These are phyloP conservation scores for Pteronotus mesoamericanus DNA, from an alignment of 2,797 vertebrate species.

Conservation along the genomic window DNA sequence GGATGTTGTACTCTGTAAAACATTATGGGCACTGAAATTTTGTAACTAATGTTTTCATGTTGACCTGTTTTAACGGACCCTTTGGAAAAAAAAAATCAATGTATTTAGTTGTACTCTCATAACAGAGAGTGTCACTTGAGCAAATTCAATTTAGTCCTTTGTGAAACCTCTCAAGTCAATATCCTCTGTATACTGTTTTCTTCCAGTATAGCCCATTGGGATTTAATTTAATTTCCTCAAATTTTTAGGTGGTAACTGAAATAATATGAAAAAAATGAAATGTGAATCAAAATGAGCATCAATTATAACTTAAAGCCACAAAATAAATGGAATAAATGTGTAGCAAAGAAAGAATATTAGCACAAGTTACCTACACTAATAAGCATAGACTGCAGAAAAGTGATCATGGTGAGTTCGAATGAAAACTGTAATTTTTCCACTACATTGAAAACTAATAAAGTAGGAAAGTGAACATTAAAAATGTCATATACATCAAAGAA, in stretches of 20 bases:
- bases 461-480: neutral
- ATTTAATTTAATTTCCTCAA: constrained; percentile 55
- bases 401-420: neutral
- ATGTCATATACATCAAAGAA: neutral
- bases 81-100: neutral
- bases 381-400: neutral
- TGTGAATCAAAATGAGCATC: neutral
- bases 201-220: neutral
- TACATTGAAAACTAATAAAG: neutral
- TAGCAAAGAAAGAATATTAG: neutral
- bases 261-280: neutral
- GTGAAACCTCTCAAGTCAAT: neutral
- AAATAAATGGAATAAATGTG: neutral
- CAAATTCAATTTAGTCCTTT: neutral
- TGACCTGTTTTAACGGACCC: neutral
- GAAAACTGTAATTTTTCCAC: neutral
- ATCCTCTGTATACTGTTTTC: neutral
- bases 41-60: constrained; percentile 26
- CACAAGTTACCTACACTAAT: neutral
- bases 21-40: neutral
- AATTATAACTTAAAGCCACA: constrained; percentile 13
- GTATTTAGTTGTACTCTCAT: neutral
- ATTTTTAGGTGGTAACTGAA: neutral
- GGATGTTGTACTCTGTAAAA: neutral
- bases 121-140: neutral